Conservation (phyloP, 1,140 invertebrate genomes). For the Listronotus bonariensis region DNA sequence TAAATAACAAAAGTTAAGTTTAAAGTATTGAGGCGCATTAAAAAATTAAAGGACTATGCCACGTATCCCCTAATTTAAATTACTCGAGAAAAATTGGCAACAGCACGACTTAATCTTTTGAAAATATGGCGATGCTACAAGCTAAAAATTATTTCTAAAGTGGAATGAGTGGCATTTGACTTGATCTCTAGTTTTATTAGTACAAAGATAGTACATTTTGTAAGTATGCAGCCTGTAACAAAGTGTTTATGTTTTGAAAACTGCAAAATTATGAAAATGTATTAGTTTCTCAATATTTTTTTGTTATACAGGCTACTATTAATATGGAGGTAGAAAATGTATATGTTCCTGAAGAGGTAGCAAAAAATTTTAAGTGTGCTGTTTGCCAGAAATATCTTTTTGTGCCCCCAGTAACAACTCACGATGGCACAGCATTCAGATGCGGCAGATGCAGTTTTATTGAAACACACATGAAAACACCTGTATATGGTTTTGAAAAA, state of each 20-base stretch:
- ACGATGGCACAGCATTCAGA: constrained; percentile 8
- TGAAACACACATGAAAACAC: constrained; percentile 1
- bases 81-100: too few species aligned
- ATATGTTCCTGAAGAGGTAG: constrained; percentile 8
- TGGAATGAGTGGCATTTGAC: too few species aligned
- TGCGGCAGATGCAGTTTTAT: constrained; percentile 19
- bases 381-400: constrained; percentile 12
- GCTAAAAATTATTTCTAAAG: too few species aligned
- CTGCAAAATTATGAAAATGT: not conserved
- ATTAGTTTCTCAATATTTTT: not conserved
- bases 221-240: not conserved
- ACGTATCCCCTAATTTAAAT: too few species aligned
- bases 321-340: constrained; percentile 5
- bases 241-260: not conserved
- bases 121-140: too few species aligned
- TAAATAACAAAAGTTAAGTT: too few species aligned
- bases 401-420: constrained; percentile 11
- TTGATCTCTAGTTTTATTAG: too few species aligned
- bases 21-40: too few species aligned
- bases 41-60: too few species aligned
- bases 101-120: too few species aligned
- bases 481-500: constrained; percentile 16
- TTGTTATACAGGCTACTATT: not conserved
- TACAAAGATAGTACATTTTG: not conserved
- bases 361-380: constrained; percentile 17